Evolutionary conservation across 2,797 vertebrate species (phyloP), one percentile per base, ranked within the genome.

Genomic region (Pangasius larnaudii): DNA sequence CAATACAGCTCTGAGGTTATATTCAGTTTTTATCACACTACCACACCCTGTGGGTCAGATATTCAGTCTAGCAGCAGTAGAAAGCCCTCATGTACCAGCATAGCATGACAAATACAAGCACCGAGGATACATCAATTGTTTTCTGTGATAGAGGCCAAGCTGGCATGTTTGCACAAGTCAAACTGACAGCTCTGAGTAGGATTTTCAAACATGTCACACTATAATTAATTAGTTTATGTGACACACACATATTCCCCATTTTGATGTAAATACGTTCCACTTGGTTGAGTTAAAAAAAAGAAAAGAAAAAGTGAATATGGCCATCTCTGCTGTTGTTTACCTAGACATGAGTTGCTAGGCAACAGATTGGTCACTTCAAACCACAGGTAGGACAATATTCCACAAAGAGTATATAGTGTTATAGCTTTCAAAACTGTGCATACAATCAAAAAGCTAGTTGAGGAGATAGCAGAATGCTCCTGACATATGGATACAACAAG

Each of bases 61-160:
- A 65, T 87, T 85, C 77, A 87, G 75, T 81, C 56, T 56, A 69
- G 49, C 75, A 84, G 24, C 77, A 67, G 69, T 58, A 67, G n/a
- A 81, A 61, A 49, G 39, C 33, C 46, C 46, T 84, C 59, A 77
- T 65, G 74, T 78, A 42, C 33, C 51, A 33, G 11, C 72, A 53
- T 46, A 53, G 24, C 67, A 86, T 74, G 53, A 84, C 53, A 77
- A n/a, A 59, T 80, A 56, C 72, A 85, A 87, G 24, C 65, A 6
- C 27, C 36, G 13, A 36, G 18, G 49, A 74, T 30, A 69, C 51
- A 51, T 79, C 39, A 13, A 33, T 83, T 71, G 30, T 72, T 72
- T 63, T 58, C 56, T 33, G 63, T 59, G 53, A 61, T 74, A 58
- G 33, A 78, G 59, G 72, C 81, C n/a, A 61, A 84, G 22, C 67